A percentile compares a stretch with the other conserved stretches of the same genome.
These are phyloP conservation scores for Iguana delicatissima DNA, from an alignment of 2,797 vertebrate genomes.

Conservation along the genomic window DNA sequence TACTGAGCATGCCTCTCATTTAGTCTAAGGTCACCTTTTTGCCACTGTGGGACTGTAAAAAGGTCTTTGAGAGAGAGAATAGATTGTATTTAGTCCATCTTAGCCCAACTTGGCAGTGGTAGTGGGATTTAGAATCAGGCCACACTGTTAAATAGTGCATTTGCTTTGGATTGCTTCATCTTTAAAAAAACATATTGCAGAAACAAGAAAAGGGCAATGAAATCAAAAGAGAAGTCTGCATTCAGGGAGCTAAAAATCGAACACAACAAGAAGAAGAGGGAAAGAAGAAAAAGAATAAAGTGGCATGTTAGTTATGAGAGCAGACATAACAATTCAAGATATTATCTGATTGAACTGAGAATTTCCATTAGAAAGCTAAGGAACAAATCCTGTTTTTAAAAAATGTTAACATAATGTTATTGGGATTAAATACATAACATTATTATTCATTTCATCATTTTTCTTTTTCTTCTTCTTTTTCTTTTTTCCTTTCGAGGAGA, in stretches of 20 bases:
- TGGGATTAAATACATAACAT: slow-evolving; percentile 35
- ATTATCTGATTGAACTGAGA: slow-evolving; percentile 17
- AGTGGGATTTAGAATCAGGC: neutral
- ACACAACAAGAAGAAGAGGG: rapidly evolving
- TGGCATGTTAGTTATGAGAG: neutral
- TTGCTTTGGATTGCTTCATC: neutral
- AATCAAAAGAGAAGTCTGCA: neutral
- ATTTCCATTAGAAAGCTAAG: slow-evolving; percentile 30
- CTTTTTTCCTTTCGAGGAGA: too few species aligned
- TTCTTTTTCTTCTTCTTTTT: too few species aligned
- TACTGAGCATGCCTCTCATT: slow-evolving; percentile 1
- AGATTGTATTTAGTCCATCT: rapidly evolving
- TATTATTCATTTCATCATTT: neutral
- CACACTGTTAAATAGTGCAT: neutral
- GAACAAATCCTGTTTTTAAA: slow-evolving; percentile 2
- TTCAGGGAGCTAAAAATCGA: neutral
- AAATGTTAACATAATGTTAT: neutral
- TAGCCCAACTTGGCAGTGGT: neutral
- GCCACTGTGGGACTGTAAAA: neutral
- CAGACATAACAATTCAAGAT: neutral
- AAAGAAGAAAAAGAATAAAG: slow-evolving; percentile 1
- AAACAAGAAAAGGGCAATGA: slow-evolving; percentile 15
- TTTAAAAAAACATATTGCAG: slow-evolving; percentile 9
- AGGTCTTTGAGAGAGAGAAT: slow-evolving; percentile 3
- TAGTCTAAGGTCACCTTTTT: neutral